These are phyloP conservation scores for Eptatretus burgeri DNA, from an alignment of 2,113 vertebrate genomes.

Conservation along the genomic window DNA sequence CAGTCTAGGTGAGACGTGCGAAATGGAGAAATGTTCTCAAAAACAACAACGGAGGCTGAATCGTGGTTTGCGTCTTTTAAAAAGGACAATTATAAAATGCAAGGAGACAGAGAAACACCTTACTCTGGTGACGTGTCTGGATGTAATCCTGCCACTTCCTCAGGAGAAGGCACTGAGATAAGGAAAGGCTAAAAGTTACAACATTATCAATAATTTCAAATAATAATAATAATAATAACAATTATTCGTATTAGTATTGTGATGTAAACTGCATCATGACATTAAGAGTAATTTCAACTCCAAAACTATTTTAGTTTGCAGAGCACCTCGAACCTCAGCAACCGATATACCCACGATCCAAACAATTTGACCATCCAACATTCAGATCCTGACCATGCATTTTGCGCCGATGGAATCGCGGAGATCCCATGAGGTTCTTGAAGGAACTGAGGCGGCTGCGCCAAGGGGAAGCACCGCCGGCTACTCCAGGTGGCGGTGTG, in stretches of 20 bases:
- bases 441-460: slow-evolving; percentile 63
- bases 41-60: too few relatives aligned
- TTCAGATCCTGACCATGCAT: slow-evolving; percentile 30
- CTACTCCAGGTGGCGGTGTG: background rate
- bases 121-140: background rate
- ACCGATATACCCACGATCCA: too few relatives aligned
- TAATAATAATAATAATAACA: background rate
- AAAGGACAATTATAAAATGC: too few relatives aligned
- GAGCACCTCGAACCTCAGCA: too few relatives aligned
- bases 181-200: background rate
- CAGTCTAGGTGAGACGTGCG: slow-evolving; percentile 18
- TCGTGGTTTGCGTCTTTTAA: too few relatives aligned
- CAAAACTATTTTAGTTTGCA: too few relatives aligned
- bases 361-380: too few relatives aligned
- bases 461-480: slow-evolving; percentile 41
- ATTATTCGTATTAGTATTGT: too few relatives aligned
- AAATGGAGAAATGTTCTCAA: too few relatives aligned
- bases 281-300: too few relatives aligned
- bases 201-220: too few relatives aligned
- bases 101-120: background rate
- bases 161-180: background rate
- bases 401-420: slow-evolving; percentile 61
- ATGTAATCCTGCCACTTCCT: background rate
- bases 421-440: slow-evolving; percentile 61
- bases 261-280: background rate